These are phyloP conservation scores for Pammene aurita DNA, from an alignment of 2,888 invertebrate species.

Conservation along the genomic window DNA sequence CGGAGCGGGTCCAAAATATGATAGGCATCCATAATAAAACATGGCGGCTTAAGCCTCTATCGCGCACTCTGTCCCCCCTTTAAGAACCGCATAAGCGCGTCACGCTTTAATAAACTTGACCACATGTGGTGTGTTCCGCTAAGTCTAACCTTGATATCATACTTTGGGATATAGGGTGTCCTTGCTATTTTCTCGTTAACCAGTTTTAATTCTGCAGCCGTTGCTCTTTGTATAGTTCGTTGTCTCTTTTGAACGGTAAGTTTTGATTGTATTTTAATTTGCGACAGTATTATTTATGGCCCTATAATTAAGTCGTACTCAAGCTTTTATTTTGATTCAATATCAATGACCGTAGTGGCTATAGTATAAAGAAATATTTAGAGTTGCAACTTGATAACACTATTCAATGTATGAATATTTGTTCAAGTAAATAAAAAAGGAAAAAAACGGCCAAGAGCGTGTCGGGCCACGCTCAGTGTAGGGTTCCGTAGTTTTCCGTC, in stretches of 20 bases:
- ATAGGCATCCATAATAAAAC: conserved; percentile 84
- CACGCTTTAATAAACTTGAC: conserved; percentile 81
- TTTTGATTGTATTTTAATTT: conserved; percentile 22
- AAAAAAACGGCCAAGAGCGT: no score
- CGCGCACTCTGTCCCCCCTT: conserved; percentile 65
- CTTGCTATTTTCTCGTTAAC: conserved; percentile 44
- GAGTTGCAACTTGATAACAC: background rate
- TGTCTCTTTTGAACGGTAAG: conserved; percentile 28
- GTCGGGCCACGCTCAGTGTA: no score
- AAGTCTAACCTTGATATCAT: conserved; percentile 84
- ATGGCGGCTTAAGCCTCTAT: conserved; percentile 81
- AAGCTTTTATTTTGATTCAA: background rate
- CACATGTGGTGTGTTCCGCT: conserved; percentile 84
- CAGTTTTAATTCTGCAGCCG: conserved; percentile 18
- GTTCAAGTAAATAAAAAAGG: no score
- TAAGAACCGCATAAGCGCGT: conserved; percentile 61
- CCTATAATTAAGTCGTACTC: background rate
- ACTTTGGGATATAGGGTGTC: conserved; percentile 75
- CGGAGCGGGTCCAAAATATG: conserved; percentile 83
- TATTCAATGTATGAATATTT: no score
- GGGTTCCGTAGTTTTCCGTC: no score
- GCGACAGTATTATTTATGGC: background rate
- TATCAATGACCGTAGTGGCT: background rate
- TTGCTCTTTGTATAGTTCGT: conserved; percentile 32
- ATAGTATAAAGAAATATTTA: background rate